phyloP scores from a whole-genome alignment of 2,888 invertebrate genomes.

The Drosophila antonietae region DNA sequence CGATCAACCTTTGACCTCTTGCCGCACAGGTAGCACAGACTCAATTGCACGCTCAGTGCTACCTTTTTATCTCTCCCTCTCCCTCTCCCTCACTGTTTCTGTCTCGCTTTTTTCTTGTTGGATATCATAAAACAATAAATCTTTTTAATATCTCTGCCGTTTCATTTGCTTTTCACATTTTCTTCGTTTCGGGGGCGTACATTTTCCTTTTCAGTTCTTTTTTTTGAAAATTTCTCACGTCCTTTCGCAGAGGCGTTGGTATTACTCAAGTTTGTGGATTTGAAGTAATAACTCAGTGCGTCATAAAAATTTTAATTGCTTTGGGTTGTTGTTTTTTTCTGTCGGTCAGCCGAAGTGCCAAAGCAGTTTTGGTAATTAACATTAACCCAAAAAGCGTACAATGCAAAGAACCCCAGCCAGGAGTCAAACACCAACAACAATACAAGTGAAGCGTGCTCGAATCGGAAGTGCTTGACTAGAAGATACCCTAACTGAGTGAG shows the following conservation, averaged over 20 bases:
- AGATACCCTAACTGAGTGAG: background rate
- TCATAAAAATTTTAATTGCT: conserved; percentile 81
- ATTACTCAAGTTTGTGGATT: conserved; percentile 81
- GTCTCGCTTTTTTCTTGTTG: conserved; percentile 12
- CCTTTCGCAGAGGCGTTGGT: conserved; percentile 63
- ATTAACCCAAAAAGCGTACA: conserved; percentile 75
- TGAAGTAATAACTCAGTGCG: conserved; percentile 80
- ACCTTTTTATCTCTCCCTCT: conserved; percentile 23
- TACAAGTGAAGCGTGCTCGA: conserved; percentile 13
- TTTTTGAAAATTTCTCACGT: conserved; percentile 66
- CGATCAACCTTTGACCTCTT: conserved; percentile 43
- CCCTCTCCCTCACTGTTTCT: background rate
- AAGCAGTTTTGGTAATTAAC: conserved; percentile 80
- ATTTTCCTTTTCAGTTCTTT: conserved; percentile 60
- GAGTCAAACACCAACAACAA: conserved; percentile 32
- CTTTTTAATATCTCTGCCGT: conserved; percentile 72
- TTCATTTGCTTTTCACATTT: conserved; percentile 40
- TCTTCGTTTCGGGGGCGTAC: conserved; percentile 59
- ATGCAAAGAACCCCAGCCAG: conserved; percentile 69
- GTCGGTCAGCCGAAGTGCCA: conserved; percentile 72
- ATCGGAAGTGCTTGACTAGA: background rate
- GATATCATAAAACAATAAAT: conserved; percentile 76
- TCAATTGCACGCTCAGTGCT: conserved; percentile 49
- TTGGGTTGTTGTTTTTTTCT: conserved; percentile 60
- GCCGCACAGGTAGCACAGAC: conserved; percentile 35